Base-by-base conservation (phyloP, 23 tunicate genomes). In the Halocynthia roretzi region DNA sequence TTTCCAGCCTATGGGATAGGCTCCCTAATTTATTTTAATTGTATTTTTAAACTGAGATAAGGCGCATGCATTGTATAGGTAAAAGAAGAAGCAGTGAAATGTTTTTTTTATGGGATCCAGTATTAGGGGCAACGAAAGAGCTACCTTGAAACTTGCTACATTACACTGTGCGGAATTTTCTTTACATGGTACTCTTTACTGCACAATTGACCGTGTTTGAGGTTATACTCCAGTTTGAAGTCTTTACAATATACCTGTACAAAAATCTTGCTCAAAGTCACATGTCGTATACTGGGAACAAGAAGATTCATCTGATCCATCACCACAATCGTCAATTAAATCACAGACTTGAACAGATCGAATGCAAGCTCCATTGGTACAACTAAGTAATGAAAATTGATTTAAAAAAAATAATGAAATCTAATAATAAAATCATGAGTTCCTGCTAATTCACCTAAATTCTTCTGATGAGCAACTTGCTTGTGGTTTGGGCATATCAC, bases 251-350 rank as follows among this genome's bases (percentile, higher is more conserved):
- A n/a, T 20, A 88, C 95, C 91, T 8, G 52, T 82, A 77, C 98
- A 92, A 53, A 92, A 86, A 22, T 77, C 98, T 8, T 78, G 62
- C 62, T 92, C 98, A 62, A 83, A 92, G 56, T 86, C 83, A 53
- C 98, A 92, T 50, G 52, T 68, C 2, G 98, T 92, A 57, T 79
- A 86, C 5, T 52, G 61, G 54, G 15, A 50, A 68, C 98, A 92
- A 7, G 61, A 53, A 14, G 81, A 56, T 71, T 92, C 98, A 62
- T 92, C 98, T 54, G 88, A 81, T 18, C 68, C 71, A 53, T 92
- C 98, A 6, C 98, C 98, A 66, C 98, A 92, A 67, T 92, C 82
- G 61, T 92, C 98, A 6, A 87, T 82, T n/a, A 86, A 14, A 52
- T 92, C 98, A 69, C 98, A 92, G 6, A 62, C 49, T 8, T 56